Evolutionary conservation across 1,140 invertebrate genomes (phyloP).

Genomic region (Papilio polyxenes): DNA sequence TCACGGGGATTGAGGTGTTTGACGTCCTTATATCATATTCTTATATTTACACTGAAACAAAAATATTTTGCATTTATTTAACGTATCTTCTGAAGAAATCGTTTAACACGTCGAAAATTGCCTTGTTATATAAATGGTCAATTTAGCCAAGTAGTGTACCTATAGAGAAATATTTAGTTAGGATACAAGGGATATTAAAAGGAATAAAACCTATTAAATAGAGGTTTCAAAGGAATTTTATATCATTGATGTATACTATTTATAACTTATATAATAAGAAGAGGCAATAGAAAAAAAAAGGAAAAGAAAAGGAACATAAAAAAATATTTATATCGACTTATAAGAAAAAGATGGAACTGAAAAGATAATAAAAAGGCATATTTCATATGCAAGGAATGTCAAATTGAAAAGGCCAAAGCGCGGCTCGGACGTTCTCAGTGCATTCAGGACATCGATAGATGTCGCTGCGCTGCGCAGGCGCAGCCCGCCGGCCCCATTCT

Average conservation of each 20-base stretch:
- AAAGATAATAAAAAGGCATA: not conserved
- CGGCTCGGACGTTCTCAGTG: conserved; percentile 28
- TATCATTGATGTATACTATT: not conserved
- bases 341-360: not conserved
- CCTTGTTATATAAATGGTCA: not conserved
- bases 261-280: not conserved
- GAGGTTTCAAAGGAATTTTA: not conserved
- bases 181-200: not conserved
- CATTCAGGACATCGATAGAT: conserved; percentile 35
- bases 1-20: too few species aligned
- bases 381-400: conserved; percentile 12
- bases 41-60: too few species aligned
- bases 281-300: not conserved
- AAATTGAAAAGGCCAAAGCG: conserved; percentile 35
- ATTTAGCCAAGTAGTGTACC: too few species aligned
- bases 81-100: too few species aligned
- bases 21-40: too few species aligned
- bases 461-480: conserved; percentile 33
- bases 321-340: not conserved
- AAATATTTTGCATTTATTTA: too few species aligned
- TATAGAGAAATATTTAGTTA: not conserved
- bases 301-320: not conserved
- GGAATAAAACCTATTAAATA: not conserved
- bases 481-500: conserved; percentile 42
- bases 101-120: not conserved